phyloP scores from a whole-genome alignment of 2,113 vertebrate species.

The Carassius carassius region DNA sequence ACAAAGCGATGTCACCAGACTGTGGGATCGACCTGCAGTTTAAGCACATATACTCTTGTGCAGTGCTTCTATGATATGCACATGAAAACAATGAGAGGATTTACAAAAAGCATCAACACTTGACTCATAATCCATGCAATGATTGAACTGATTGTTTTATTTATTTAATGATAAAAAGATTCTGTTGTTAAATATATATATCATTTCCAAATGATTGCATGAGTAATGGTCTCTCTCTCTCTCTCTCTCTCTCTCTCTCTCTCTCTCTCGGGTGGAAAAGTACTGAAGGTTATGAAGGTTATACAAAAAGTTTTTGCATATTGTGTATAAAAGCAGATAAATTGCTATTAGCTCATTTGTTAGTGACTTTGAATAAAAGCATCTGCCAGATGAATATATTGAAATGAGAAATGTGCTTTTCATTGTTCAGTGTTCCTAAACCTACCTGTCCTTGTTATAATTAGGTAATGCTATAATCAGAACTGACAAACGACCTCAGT shows the following conservation, averaged over 20 bases:
- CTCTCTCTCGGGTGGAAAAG: neutral
- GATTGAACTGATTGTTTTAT: neutral
- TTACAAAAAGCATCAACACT: neutral
- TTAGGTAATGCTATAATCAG: neutral
- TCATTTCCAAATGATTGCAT: neutral
- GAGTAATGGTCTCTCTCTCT: neutral
- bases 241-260: too few relatives aligned
- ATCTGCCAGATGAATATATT: conserved; percentile 1
- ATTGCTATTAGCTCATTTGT: neutral
- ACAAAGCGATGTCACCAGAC: too few relatives aligned
- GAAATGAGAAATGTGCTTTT: neutral
- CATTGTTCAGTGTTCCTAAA: neutral
- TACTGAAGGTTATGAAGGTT: neutral
- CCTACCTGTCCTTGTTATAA: neutral
- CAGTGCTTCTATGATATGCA: neutral
- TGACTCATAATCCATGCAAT: neutral
- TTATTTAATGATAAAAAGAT: neutral
- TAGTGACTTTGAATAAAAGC: neutral
- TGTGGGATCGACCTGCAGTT: neutral
- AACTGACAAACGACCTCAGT: neutral
- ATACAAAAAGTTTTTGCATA: neutral
- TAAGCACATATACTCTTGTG: neutral
- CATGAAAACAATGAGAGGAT: neutral
- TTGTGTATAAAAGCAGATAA: neutral
- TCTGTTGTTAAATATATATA: neutral